A percentile compares a stretch with the other conserved stretches of the same genome.
Conservation (phyloP, 2,113 vertebrate species). For the Pelobates fuscus region DNA sequence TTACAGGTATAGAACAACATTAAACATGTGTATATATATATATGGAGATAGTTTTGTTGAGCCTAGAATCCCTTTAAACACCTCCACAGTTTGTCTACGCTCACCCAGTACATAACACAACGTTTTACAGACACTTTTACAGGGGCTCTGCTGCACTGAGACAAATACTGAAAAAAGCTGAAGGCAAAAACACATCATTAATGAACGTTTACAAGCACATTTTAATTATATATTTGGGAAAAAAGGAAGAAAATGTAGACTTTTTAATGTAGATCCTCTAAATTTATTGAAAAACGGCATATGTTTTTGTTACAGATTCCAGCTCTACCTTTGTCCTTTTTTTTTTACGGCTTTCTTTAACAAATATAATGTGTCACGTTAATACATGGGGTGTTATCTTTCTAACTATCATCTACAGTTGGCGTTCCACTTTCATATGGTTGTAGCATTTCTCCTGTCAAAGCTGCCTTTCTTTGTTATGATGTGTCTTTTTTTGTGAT, state of each 20-base stretch:
- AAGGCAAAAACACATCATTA: background rate
- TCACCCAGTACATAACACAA: background rate
- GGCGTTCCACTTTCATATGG: no score
- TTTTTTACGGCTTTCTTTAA: background rate
- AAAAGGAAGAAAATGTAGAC: background rate
- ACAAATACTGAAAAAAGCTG: conserved; percentile 38
- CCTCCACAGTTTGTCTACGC: background rate
- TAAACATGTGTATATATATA: no score
- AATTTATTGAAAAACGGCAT: background rate
- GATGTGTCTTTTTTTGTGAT: no score
- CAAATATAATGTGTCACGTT: background rate
- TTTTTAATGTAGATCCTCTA: background rate
- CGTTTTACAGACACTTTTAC: background rate
- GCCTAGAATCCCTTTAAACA: background rate
- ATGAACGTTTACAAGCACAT: background rate
- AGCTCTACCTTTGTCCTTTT: background rate
- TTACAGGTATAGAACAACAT: no score
- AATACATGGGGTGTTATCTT: background rate
- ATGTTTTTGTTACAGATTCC: background rate
- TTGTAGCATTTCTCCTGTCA: no score
- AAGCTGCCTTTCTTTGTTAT: no score
- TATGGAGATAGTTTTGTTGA: no score
- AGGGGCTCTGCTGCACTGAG: background rate
- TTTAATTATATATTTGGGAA: background rate
- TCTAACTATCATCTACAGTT: background rate